Conservation (phyloP, 2,888 invertebrate species). For the Hyposoter didymator region DNA sequence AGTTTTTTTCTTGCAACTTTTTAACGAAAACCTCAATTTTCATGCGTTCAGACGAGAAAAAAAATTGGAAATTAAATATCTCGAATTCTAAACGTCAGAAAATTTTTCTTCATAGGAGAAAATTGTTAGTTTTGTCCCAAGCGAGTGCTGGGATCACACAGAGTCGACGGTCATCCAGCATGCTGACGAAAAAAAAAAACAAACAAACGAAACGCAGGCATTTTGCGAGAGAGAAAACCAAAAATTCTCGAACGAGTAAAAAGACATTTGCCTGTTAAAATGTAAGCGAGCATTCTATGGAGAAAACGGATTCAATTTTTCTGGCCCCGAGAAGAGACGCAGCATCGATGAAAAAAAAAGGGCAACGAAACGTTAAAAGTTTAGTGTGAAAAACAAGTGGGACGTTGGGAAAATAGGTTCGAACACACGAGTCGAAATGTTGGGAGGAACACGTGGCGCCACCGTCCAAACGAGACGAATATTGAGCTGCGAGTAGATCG, state of each 20-base stretch:
- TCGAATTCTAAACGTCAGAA: too few relatives aligned
- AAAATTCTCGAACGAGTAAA: conserved; percentile 29
- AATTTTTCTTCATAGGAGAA: too few relatives aligned
- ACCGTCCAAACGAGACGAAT: conserved; percentile 43
- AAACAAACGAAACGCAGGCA: not conserved
- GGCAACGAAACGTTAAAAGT: not conserved
- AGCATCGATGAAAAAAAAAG: conserved; percentile 3
- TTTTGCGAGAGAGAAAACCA: conserved; percentile 2
- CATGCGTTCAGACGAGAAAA: too few relatives aligned
- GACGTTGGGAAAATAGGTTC: conserved; percentile 17
- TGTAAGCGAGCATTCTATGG: not conserved
- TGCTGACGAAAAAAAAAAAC: not conserved
- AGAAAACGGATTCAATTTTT: not conserved
- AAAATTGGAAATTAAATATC: too few relatives aligned
- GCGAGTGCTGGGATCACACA: not conserved
- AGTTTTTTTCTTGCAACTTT: too few relatives aligned
- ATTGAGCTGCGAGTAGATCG: conserved; percentile 22
- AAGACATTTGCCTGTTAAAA: conserved; percentile 11
- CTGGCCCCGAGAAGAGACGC: not conserved
- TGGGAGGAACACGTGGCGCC: conserved; percentile 31
- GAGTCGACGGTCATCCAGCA: conserved; percentile 11
- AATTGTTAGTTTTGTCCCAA: too few relatives aligned
- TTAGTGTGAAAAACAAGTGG: conserved; percentile 14
- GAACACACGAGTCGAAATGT: not conserved
- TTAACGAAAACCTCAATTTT: too few relatives aligned